Conservation (phyloP, 2,113 vertebrate species). For the Phylloscopus trochilus region DNA sequence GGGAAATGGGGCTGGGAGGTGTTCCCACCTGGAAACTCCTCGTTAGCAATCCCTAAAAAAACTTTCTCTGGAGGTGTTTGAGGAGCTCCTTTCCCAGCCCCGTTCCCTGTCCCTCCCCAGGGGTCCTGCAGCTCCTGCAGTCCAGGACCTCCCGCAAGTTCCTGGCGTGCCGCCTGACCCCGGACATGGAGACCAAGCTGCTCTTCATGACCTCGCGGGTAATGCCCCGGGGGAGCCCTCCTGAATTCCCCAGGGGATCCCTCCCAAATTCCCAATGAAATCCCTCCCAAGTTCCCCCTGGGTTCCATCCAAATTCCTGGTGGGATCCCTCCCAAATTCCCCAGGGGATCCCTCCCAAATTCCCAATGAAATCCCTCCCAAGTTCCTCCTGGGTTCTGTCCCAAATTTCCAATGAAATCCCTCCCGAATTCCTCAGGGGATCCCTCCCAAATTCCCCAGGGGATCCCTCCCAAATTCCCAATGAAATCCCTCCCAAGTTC, state of each 20-base stretch:
- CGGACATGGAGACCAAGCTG: slow-evolving; percentile 97
- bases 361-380: too few relatives aligned
- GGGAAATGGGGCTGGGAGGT: neutral
- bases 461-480: neutral
- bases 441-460: neutral
- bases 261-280: too few relatives aligned
- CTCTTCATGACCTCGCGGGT: slow-evolving; percentile 98
- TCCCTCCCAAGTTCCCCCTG: too few relatives aligned
- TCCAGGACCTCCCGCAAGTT: slow-evolving; percentile 94
- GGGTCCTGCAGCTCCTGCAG: slow-evolving; percentile 91
- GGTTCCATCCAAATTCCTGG: too few relatives aligned
- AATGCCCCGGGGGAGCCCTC: neutral
- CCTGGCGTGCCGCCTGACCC: slow-evolving; percentile 93
- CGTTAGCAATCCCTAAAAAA: neutral
- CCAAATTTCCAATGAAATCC: too few relatives aligned
- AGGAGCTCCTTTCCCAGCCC: neutral
- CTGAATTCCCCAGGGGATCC: neutral
- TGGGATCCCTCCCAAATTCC: too few relatives aligned
- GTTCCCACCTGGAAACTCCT: neutral
- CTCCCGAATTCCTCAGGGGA: too few relatives aligned
- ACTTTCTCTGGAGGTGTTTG: rapidly evolving
- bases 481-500: too few relatives aligned
- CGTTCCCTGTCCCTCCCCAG: slow-evolving; percentile 41
- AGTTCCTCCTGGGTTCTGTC: too few relatives aligned
- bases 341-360: too few relatives aligned